Base-by-base conservation (phyloP, 2,888 invertebrate species). In the Tupiocoris notatus region DNA sequence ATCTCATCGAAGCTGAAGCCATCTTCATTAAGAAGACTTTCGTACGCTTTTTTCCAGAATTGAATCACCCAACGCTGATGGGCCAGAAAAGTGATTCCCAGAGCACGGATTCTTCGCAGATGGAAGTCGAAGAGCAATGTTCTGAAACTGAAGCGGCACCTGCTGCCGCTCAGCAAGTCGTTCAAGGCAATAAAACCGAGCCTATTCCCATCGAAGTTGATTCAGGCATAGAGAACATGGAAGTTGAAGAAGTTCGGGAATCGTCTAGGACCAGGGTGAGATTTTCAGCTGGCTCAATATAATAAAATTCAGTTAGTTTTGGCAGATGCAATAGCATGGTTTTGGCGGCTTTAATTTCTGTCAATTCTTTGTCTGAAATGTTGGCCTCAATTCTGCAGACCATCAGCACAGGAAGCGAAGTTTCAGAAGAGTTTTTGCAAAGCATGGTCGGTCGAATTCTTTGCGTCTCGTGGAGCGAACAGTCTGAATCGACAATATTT, bases 151-250 rank as follows among this genome's bases (percentile, higher is more conserved):
- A 79, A 76, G 88, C 88, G 77, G 85, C 67, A 24, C 64, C 59
- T 17, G 66, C 58, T 6, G 24, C 59, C 3, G 59, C 39, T 57
- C 75, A 75, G 65, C 70, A 70, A 17, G 73, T 73, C 54, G 73
- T 73, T 21, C 23, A 57, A 24, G 56, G 62, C 62, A 74, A 64
- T 57, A 75, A 78, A 80, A 85, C 83, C 7, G 83, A 82, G 77
- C 83, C 86, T 78, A 85, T 85, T 17, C 86, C 86, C 57, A 84
- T 86, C 23, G 90, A 90, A 83, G 88, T 89, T 54, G 91, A 91
- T 83, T 90, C 90, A 6, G 90, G 90, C 20, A 89, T 91, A 81
- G 92, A 92, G 83, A 90, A 89, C 81, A 92, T 92, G 91, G 92
- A 92, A 81, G 87, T 88, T 0, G 88, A 88, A 76, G 88, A 88